Evolutionary conservation across 2,797 vertebrate species (phyloP).

Genomic region (Pangasius mekongensis): DNA sequence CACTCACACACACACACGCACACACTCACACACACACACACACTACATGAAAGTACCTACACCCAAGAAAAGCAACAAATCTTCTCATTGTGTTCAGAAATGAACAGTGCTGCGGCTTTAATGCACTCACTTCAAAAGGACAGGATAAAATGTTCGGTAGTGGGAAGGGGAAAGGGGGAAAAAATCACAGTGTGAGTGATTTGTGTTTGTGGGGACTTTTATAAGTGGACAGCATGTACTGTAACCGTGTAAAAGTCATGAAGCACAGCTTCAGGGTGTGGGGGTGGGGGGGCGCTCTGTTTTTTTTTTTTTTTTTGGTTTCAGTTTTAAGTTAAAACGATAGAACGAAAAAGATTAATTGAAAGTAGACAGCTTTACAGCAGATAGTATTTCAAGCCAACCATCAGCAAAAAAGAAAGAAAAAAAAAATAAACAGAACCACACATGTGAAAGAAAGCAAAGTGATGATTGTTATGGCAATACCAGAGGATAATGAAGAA

Average conservation of each 20-base stretch:
- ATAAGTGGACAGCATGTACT: slow-evolving; percentile 64
- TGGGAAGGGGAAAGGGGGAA: slow-evolving; percentile 37
- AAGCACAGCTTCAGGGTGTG: slow-evolving; percentile 18
- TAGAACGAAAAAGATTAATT: slow-evolving; percentile 20
- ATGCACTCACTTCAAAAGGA: slow-evolving; percentile 58
- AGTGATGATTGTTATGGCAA: slow-evolving; percentile 65
- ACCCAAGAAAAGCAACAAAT: slow-evolving; percentile 70
- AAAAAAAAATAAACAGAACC: slow-evolving; percentile 40
- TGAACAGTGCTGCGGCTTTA: slow-evolving; percentile 68
- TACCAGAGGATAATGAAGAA: slow-evolving; percentile 75
- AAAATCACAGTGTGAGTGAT: slow-evolving; percentile 51
- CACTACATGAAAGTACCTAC: slow-evolving; percentile 73
- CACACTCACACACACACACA: slow-evolving; percentile 43
- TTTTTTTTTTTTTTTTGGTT: slow-evolving; percentile 60
- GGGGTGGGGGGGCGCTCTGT: slow-evolving; percentile 50
- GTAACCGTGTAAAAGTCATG: slow-evolving; percentile 39
- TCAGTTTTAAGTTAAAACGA: slow-evolving; percentile 44
- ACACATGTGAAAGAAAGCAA: slow-evolving; percentile 64
- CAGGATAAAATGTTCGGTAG: slow-evolving; percentile 48
- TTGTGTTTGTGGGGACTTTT: slow-evolving; percentile 49
- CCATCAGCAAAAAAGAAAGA: slow-evolving; percentile 51
- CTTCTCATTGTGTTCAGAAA: slow-evolving; percentile 68
- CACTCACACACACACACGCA: slow-evolving; percentile 52
- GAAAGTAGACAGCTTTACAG: slow-evolving; percentile 63
- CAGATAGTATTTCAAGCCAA: slow-evolving; percentile 50